Conservation (phyloP, 2,113 vertebrate species). For the Acinonyx jubatus region DNA sequence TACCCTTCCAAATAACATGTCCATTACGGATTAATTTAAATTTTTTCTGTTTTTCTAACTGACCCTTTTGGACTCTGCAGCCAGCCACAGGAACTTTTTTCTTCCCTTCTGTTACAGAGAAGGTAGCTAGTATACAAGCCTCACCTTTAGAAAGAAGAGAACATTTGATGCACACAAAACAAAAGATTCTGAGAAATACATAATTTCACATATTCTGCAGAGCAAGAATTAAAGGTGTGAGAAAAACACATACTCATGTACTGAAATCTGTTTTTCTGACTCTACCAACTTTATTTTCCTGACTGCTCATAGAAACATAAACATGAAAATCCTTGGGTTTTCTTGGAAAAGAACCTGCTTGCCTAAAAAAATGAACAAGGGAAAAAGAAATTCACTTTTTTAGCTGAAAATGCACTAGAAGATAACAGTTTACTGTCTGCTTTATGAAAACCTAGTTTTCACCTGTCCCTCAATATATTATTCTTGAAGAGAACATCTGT, state of each 20-base stretch:
- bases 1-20: slow-evolving; percentile 93
- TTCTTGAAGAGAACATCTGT: background rate
- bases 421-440: background rate
- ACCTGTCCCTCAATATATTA: background rate
- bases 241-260: background rate
- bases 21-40: slow-evolving; percentile 89
- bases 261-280: background rate
- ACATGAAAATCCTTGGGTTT: background rate
- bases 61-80: slow-evolving; percentile 95
- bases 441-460: slow-evolving; percentile 6
- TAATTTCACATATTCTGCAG: background rate
- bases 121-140: slow-evolving; percentile 90
- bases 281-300: slow-evolving; percentile 6
- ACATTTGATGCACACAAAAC: background rate
- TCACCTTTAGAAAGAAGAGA: slow-evolving; percentile 86
- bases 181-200: background rate
- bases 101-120: slow-evolving; percentile 92
- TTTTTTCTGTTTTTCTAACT: slow-evolving; percentile 89
- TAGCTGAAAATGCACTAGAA: background rate
- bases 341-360: background rate
- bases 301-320: background rate
- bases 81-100: slow-evolving; percentile 94
- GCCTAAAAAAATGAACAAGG: background rate
- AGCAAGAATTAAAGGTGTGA: background rate
- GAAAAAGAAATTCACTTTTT: background rate